Base-by-base conservation (phyloP, 2,113 vertebrate species). In the Corythornis vintsioides region DNA sequence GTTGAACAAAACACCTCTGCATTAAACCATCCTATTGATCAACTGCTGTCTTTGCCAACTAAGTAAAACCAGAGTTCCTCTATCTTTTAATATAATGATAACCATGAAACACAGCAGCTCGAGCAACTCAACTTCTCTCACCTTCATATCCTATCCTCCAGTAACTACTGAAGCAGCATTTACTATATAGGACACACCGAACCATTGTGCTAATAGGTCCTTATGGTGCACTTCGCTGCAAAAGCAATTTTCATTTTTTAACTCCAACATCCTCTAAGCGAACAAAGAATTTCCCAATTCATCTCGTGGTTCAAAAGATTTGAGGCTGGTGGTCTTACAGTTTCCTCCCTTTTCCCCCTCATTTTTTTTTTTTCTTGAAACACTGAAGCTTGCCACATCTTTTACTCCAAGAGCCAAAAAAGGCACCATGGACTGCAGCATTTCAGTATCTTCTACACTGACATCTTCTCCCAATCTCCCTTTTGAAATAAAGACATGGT, bases 201-300 rank as follows among this genome's bases (percentile, higher is more conserved):
- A 79, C 77, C 92, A 83, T 48, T 75, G 89, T 59, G 71, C 90
- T 97, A 91, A 97, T 97, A 83, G 8, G 89, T 97, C 95, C 93
- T 96, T 69, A 82, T 11, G 59, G 83, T 47, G 87, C 72, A 48
- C 90, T 97, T 90, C 69, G 91, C 94, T 89, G 90, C 88, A 81
- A 94, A 96, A 97, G 90, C 90, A 92, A 93, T 97, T 96, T 95
- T 89, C 90, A 95, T 93, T 93, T 95, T 88, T 95, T 86, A 97
- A 93, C 84, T 95, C 84, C 73, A 96, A 65, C 91, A 89, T 56
- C 74, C 92, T 95, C 66, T 56, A 88, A 94, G 81, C 50, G 92
- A 97, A 88, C 14, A 48, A 29, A 11, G 16, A 43, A 26, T 59
- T 86, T 93, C 93, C 81, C 88, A 89, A 97, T 93, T 61, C 64